Evolutionary conservation across 2,113 vertebrate genomes (phyloP), one percentile per base, ranked within the genome.

Genomic region (Pachypanchax playfairii): DNA sequence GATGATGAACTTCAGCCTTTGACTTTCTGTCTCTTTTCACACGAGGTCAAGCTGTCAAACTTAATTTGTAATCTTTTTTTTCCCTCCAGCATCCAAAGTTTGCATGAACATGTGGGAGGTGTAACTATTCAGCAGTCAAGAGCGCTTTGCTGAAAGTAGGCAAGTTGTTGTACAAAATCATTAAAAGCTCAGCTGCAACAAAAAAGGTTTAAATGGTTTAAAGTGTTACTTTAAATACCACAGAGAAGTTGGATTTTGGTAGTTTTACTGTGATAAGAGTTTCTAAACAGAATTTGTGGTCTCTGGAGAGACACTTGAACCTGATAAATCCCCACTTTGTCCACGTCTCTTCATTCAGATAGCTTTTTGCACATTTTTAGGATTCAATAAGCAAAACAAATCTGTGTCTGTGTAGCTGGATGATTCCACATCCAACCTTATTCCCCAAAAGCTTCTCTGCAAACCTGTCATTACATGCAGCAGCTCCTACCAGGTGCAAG

Each of bases 141-240:
- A 44, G 59, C 73, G 22, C 71, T 78, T 75, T 41, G 31, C 33
- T 42, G 18, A 67, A 60, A 47, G 55, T 69, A 38, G 54, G 42
- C 12, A 15, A 74, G 28, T n/a, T 17, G 12, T 17, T 36, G 20
- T 3, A 18, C 4, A 5, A 65, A 64, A 44, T 46, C 15, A 12
- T 39, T 14, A 21, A 59, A 47, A 43, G 52, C 4, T 72, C 33
- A 62, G 65, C 18, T 55, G 41, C 36, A 22, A 15, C 21, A 44
- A 18, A 59, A 42, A 25, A 31, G 26, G 25, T n/a, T 0, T 20
- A 50, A 35, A 52, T 4, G 24, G n/a, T 48, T 11, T 43, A 2
- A 58, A 59, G 68, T 49, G 25, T 20, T 21, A 13, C 20, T 39
- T 56, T 12, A 13, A 12, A 49, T 24, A 48, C 31, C 25, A 26